Conservation (phyloP, 2,888 invertebrate species). For the Apamea monoglypha region DNA sequence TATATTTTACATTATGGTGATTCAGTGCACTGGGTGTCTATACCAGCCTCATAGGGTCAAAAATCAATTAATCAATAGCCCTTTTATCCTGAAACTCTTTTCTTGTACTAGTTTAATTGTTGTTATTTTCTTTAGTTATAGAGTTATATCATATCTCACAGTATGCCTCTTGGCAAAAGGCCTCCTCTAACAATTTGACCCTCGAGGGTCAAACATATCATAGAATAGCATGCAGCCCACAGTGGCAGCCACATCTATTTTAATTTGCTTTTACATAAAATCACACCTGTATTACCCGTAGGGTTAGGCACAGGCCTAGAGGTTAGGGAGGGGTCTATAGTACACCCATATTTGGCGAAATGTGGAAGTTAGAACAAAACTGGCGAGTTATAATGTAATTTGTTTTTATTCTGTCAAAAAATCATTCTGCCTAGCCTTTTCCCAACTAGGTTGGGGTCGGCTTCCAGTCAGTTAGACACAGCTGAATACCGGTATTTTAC, state of each 20-base stretch:
- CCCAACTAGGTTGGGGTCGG: neutral
- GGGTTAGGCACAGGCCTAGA: neutral
- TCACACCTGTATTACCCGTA: neutral
- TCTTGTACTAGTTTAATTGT: too few species aligned
- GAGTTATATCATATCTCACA: too few species aligned
- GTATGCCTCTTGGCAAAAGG: too few species aligned
- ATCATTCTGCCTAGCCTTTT: neutral
- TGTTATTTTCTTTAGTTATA: too few species aligned
- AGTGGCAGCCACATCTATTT: neutral
- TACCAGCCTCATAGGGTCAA: too few species aligned
- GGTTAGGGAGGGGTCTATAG: neutral
- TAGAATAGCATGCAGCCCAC: neutral
- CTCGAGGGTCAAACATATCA: neutral
- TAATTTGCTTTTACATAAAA: neutral
- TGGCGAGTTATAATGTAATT: neutral
- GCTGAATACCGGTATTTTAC: neutral
- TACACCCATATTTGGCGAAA: neutral
- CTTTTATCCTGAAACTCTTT: too few species aligned
- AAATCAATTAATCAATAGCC: too few species aligned
- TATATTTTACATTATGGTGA: too few species aligned
- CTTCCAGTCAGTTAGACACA: neutral
- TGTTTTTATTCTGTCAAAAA: neutral
- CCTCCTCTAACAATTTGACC: too few species aligned
- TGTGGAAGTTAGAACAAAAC: too few species aligned
- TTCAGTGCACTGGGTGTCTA: too few species aligned